These are phyloP conservation scores for Hirtodrosophila trivittata DNA, from an alignment of 2,888 invertebrate species.

Conservation along the genomic window DNA sequence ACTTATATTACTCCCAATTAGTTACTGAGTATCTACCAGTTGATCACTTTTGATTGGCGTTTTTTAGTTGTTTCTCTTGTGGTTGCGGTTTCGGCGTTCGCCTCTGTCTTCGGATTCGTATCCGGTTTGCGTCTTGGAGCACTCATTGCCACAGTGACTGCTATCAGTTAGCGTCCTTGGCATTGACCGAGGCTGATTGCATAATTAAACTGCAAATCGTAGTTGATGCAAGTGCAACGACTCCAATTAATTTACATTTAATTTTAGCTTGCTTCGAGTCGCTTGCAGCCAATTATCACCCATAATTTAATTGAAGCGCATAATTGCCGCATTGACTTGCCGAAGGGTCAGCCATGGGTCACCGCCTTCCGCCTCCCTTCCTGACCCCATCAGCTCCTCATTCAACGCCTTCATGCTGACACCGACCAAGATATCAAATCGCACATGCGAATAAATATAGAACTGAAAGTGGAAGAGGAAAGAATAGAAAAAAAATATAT, in stretches of 20 bases:
- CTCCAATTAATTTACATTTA: conserved; percentile 44
- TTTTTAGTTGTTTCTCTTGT: conserved; percentile 9
- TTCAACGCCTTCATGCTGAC: too few species aligned
- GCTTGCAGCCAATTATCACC: conserved; percentile 8
- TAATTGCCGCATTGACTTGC: neutral
- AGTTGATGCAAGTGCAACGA: conserved; percentile 30
- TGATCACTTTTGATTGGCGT: neutral
- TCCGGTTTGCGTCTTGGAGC: conserved; percentile 19
- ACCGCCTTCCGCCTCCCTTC: too few species aligned
- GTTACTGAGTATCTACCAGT: too few species aligned
- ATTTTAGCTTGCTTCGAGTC: conserved; percentile 24
- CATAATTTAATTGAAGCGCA: conserved; percentile 12
- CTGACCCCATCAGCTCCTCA: too few species aligned
- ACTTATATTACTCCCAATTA: too few species aligned
- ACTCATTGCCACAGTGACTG: conserved; percentile 39
- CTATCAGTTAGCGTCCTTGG: conserved; percentile 45
- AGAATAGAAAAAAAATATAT: too few species aligned
- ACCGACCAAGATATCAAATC: too few species aligned
- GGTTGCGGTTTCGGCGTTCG: conserved; percentile 21
- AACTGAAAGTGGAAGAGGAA: too few species aligned
- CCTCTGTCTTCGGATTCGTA: conserved; percentile 2
- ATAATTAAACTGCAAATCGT: conserved; percentile 23
- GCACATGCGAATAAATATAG: too few species aligned
- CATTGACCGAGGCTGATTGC: conserved; percentile 32
- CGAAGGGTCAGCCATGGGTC: too few species aligned